Percentiles rank a stretch among this genome's conserved stretches.
Evolutionary conservation across 2,888 invertebrate species (phyloP).

Genomic region (Clunio marinus): DNA sequence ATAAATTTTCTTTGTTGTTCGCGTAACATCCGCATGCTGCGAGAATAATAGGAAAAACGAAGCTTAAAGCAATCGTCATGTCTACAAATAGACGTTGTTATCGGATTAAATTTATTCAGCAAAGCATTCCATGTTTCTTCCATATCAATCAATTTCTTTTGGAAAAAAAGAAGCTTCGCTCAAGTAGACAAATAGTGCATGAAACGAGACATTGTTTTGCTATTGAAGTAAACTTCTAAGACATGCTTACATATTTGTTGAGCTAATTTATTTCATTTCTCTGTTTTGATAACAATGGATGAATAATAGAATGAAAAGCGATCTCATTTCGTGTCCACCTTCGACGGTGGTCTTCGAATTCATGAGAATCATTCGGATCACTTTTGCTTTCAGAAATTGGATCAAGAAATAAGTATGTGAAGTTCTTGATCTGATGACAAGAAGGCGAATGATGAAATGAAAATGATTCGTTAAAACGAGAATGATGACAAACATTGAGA

Average conservation of each 20-base stretch:
- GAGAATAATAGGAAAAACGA: conserved; percentile 17
- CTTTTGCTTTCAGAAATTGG: no score
- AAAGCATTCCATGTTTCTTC: neutral
- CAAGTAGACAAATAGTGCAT: neutral
- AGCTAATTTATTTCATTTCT: neutral
- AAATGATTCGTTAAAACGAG: neutral
- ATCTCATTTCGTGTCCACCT: neutral
- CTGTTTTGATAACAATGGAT: conserved; percentile 5
- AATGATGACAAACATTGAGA: neutral
- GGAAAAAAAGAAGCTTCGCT: no score
- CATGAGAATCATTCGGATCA: no score
- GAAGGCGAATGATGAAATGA: neutral
- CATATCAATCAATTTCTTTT: neutral
- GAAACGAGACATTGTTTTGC: neutral
- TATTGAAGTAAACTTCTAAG: neutral
- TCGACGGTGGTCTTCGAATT: conserved; percentile 14
- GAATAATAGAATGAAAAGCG: neutral
- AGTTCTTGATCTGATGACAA: no score
- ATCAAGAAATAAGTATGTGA: no score
- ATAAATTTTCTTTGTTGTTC: neutral
- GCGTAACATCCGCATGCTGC: conserved; percentile 8
- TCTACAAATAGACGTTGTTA: neutral
- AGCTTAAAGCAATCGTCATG: neutral
- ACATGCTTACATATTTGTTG: no score
- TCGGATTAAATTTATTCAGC: neutral